Evolutionary conservation across 2,888 invertebrate genomes (phyloP), one percentile per base, ranked within the genome.

Genomic region (Eupithecia subumbrata): DNA sequence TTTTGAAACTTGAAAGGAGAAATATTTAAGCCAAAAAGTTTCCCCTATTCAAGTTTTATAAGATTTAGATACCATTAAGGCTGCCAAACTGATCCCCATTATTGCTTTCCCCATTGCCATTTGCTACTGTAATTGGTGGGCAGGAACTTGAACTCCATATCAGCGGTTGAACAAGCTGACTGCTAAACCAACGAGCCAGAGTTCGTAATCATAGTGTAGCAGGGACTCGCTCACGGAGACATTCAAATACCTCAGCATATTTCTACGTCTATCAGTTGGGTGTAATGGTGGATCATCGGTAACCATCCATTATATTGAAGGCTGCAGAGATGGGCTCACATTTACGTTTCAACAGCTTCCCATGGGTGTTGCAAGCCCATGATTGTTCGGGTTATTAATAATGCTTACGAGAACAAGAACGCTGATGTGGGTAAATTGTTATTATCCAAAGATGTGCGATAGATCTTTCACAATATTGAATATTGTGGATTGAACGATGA

Each of bases 331-430:
- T 75, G 81, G 76, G 77, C 79, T 76, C 76, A 75, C 72, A 77
- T 81, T 85, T 82, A 79, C 48, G 76, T 81, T 81, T 76, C 81
- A 74, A 81, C 81, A 82, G 78, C 63, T 77, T 84, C 80, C 77
- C 80, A 84, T 83, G 72, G 71, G 16, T 71, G 76, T 81, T 82
- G 78, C 81, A 79, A 78, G 70, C 73, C n/a, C 76, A 76, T 75
- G 79, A 81, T 82, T 78, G 80, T 78, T 76, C 66, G 67, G 64
- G 56, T 71, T 72, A 74, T 76, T 75, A 77, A 77, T 76, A 78
- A 70, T 71, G 40, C 52, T 71, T 73, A 73, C 66, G 77, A 71
- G 52, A 75, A 71, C 40, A 30, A 64, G 64, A 34, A 60, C 60
- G 60, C 52, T 68, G 69, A 69, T 74, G 64, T 72, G 72, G 64